phyloP scores from a whole-genome alignment of 2,888 invertebrate genomes.

The Cerastis leucographa region DNA sequence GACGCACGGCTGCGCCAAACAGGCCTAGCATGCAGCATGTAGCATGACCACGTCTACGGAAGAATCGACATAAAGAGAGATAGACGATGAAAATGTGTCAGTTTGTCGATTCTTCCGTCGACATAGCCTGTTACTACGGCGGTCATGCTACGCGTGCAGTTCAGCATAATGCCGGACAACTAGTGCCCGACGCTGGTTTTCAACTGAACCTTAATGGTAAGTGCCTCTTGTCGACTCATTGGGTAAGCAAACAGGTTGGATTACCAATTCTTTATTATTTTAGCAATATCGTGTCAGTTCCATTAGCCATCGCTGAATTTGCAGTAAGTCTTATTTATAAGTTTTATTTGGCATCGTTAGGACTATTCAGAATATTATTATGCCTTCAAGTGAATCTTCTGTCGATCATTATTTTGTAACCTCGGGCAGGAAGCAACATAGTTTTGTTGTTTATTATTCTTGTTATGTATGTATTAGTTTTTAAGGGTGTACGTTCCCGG shows the following conservation, averaged over 20 bases:
- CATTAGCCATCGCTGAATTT: not conserved
- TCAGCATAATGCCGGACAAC: no score
- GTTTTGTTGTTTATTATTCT: constrained; percentile 50
- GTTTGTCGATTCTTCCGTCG: no score
- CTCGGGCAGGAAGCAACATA: constrained; percentile 29
- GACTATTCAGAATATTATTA: not conserved
- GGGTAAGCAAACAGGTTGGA: not conserved
- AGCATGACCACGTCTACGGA: no score
- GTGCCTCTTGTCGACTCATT: not conserved
- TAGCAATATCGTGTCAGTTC: not conserved
- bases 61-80: no score
- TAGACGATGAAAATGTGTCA: no score
- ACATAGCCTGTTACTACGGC: no score
- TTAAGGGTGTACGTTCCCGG: constrained; percentile 31
- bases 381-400: constrained; percentile 34
- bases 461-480: constrained; percentile 50
- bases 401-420: constrained; percentile 12
- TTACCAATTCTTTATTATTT: not conserved
- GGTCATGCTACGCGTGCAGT: no score
- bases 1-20: no score
- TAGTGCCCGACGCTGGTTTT: no score
- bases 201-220: no score
- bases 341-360: not conserved
- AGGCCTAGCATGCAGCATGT: no score
- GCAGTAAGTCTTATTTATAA: not conserved